Percentiles rank a stretch among this genome's conserved stretches.
These are phyloP conservation scores for Pachyrhynchus sulphureomaculatus DNA, from an alignment of 1,140 invertebrate species.

Conservation along the genomic window DNA sequence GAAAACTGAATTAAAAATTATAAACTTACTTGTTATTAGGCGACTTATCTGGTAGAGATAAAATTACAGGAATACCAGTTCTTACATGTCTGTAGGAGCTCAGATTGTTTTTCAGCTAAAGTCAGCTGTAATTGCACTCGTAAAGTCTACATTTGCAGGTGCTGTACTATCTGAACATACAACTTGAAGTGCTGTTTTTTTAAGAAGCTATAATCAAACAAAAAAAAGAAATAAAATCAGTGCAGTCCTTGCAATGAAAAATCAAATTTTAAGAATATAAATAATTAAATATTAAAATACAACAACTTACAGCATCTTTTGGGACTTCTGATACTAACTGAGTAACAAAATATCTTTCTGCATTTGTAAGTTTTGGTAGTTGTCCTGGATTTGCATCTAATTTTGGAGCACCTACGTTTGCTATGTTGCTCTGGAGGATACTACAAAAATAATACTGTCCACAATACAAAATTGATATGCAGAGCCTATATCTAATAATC, in stretches of 20 bases:
- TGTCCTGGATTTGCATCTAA: constrained; percentile 61
- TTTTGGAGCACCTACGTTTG: constrained; percentile 55
- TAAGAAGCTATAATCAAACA: constrained; percentile 64
- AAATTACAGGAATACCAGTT: constrained; percentile 67
- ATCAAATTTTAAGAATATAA: no score
- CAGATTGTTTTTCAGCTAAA: constrained; percentile 69
- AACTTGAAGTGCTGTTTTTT: constrained; percentile 76
- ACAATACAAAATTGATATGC: no score
- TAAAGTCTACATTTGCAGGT: constrained; percentile 59
- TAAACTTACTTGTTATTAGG: constrained; percentile 42
- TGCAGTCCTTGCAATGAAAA: no score
- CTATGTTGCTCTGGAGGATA: constrained; percentile 59
- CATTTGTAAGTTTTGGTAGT: constrained; percentile 56
- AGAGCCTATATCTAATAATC: no score
- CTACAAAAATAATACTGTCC: constrained; percentile 45
- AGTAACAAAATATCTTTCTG: constrained; percentile 62
- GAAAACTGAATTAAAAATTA: no score
- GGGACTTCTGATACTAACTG: constrained; percentile 60
- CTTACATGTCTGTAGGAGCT: constrained; percentile 71
- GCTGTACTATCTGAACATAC: constrained; percentile 60
- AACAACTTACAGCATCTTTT: constrained; percentile 59
- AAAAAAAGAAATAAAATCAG: no score
- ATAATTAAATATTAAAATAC: no score
- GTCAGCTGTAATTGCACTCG: constrained; percentile 66
- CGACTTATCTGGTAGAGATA: constrained; percentile 46